Evolutionary conservation across 2,113 vertebrate genomes (phyloP), one percentile per base, ranked within the genome.

Genomic region (Nettapus auritus): DNA sequence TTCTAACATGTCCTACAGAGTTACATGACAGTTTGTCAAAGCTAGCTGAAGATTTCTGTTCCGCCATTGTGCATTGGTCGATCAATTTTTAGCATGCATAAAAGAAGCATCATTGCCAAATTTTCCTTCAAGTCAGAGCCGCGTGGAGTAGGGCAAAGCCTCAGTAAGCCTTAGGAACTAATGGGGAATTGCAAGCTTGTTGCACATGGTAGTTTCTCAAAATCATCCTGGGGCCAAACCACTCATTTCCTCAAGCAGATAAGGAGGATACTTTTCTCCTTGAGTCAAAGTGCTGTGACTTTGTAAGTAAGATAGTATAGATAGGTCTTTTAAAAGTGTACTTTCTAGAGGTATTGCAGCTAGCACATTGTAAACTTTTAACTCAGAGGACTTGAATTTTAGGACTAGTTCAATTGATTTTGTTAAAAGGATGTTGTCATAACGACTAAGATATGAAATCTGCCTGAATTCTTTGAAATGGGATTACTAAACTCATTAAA

Each of bases 181-280:
- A 67, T n/a, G 52, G 33, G 38, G 76, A 88, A 48, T 81, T 82
- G 60, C 42, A 75, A 21, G 66, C 38, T 76, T 28, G 60, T 44
- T 77, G 66, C 86, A 86, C 69, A 73, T 86, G 76, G 73, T 42
- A 52, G 28, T 90, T 78, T 64, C 75, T 91, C 75, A 74, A 80
- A 69, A 70, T 59, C 42, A 60, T 93, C 20, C 1, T 4, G n/a
- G 42, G 76, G 33, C 82, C 64, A 94, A 70, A 83, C 59, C 76
- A 90, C 73, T 68, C 6, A 42, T 76, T 94, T 96, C 77, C 66
- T 95, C 29, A 42, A 60, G n/a, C 25, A 64, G 60, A 88, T 84
- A 59, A 71, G 83, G 57, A 90, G 34, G 56, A 21, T 89, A 57
- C 69, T 83, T 93, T 86, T 85, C 17, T 87, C 50, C 46, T 31